A percentile compares a stretch with the other conserved stretches of the same genome.
Conservation (phyloP, 1,140 invertebrate species). For the Melanaphis sacchari region DNA sequence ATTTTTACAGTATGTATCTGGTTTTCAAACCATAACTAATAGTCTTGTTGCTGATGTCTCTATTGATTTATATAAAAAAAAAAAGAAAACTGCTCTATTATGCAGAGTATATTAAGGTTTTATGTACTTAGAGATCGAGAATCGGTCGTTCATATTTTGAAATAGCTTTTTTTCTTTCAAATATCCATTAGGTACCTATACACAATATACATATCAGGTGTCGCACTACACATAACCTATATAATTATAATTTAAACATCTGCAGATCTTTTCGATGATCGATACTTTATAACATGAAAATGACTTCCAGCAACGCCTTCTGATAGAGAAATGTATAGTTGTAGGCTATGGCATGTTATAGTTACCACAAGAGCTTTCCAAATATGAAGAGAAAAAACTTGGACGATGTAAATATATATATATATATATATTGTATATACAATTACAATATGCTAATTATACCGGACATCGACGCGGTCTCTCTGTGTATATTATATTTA, state of each 20-base stretch:
- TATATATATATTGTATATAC: background rate
- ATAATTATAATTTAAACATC: background rate
- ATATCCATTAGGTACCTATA: background rate
- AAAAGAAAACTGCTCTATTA: no score
- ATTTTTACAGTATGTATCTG: no score
- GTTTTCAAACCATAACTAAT: no score
- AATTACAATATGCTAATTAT: slow-evolving; percentile 12
- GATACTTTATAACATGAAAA: background rate
- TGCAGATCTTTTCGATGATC: background rate
- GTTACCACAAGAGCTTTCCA: background rate
- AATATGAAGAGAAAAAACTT: background rate
- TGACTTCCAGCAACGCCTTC: background rate
- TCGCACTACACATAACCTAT: background rate
- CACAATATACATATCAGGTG: background rate
- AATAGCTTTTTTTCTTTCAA: background rate
- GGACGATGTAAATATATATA: background rate
- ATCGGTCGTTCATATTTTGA: background rate
- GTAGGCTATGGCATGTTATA: background rate
- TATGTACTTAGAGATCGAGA: background rate
- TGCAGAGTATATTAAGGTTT: no score
- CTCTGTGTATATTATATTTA: no score
- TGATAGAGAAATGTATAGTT: background rate
- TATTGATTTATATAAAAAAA: no score
- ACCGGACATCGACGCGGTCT: background rate
- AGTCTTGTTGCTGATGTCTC: no score